phyloP scores from a whole-genome alignment of 1,140 invertebrate species.

The Drosophila lowei region DNA sequence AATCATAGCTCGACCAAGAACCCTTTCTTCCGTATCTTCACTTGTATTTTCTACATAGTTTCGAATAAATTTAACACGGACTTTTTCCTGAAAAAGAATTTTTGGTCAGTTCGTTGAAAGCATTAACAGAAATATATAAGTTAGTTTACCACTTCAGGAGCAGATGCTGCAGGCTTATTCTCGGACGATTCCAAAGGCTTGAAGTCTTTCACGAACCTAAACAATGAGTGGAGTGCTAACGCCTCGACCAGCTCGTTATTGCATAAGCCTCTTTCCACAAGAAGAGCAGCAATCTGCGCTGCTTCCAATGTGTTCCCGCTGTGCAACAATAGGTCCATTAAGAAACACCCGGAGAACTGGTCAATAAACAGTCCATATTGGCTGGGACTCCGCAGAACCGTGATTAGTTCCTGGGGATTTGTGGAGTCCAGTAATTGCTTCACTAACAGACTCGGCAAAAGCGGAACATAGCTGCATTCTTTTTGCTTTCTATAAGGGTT shows the following conservation, averaged over 20 bases:
- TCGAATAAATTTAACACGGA: conserved; percentile 90
- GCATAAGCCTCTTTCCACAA: conserved; percentile 93
- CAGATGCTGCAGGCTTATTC: conserved; percentile 35
- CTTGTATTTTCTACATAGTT: conserved; percentile 95
- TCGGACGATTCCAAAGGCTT: conserved; percentile 82
- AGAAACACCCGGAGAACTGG: conserved; percentile 89
- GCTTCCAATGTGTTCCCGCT: conserved; percentile 88
- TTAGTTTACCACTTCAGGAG: conserved; percentile 34
- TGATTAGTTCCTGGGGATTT: conserved; percentile 86
- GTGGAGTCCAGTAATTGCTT: conserved; percentile 58
- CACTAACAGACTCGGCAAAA: conserved; percentile 45
- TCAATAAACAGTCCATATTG: conserved; percentile 96
- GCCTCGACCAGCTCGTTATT: conserved; percentile 89
- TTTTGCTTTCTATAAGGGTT: conserved; percentile 53
- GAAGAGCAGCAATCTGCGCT: conserved; percentile 86
- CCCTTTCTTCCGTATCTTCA: conserved; percentile 80
- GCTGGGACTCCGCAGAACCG: conserved; percentile 90
- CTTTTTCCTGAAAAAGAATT: conserved; percentile 84
- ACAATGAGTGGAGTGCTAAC: conserved; percentile 90
- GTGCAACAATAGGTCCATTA: conserved; percentile 92
- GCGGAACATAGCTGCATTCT: conserved; percentile 46
- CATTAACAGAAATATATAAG: not conserved
- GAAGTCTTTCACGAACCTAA: conserved; percentile 87
- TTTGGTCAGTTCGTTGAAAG: not conserved
- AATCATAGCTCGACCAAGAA: conserved; percentile 46